A percentile compares a stretch with the other conserved stretches of the same genome.
Conservation (phyloP, 2,888 invertebrate species). For the Chrysolina haemoptera region DNA sequence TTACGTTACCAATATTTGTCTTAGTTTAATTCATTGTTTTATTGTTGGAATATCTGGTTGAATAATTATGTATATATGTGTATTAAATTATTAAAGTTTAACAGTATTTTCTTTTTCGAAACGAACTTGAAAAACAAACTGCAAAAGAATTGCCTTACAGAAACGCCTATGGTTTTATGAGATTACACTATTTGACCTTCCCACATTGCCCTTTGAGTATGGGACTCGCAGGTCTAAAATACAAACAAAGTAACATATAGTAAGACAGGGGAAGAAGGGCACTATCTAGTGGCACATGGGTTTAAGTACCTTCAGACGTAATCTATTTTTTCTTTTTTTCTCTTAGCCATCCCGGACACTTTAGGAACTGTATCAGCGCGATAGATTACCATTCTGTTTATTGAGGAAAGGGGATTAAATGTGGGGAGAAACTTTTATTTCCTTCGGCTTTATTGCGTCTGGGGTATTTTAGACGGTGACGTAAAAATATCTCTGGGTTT, state of each 20-base stretch:
- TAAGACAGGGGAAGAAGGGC: constrained; percentile 10
- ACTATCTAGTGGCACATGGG: constrained; percentile 20
- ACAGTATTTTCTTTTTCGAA: too few species aligned
- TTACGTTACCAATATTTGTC: too few species aligned
- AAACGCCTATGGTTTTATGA: constrained; percentile 12
- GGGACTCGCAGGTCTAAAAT: constrained; percentile 19
- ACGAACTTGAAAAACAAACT: too few species aligned
- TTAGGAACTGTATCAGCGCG: constrained; percentile 15
- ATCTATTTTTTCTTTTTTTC: constrained; percentile 15
- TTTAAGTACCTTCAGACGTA: constrained; percentile 21
- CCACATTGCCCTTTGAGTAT: constrained; percentile 27
- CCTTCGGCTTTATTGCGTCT: constrained; percentile 24
- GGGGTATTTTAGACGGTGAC: constrained; percentile 26
- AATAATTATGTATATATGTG: too few species aligned
- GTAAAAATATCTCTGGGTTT: constrained; percentile 28
- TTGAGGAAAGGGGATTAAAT: constrained; percentile 21
- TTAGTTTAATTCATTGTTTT: too few species aligned
- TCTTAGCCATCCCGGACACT: constrained; percentile 11
- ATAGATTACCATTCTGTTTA: constrained; percentile 31
- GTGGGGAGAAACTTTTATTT: constrained; percentile 25
- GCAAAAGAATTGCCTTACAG: too few species aligned
- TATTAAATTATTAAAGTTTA: too few species aligned
- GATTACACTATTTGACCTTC: constrained; percentile 27
- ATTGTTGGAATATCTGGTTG: too few species aligned
- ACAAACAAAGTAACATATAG: neutral